Evolutionary conservation across 2,888 invertebrate genomes (phyloP), one percentile per base, ranked within the genome.

Genomic region (Lampropteryx suffumata): DNA sequence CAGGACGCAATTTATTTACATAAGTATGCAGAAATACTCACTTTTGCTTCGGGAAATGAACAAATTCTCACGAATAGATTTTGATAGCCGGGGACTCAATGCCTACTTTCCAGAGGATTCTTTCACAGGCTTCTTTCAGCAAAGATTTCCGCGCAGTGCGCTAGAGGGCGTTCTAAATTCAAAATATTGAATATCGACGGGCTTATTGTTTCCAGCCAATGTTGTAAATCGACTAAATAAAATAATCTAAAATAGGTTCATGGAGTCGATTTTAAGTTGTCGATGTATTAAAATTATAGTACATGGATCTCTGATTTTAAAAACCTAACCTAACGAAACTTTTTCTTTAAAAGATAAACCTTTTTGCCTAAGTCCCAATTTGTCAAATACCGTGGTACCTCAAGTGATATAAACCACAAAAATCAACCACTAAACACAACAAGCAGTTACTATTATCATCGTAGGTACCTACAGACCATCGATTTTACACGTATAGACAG

Each of bases 101-200:
- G 89, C 83, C 86, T 88, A 84, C 82, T 88, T 85, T 88, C 84
- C 80, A 86, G 87, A 85, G 85, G 90, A 88, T 85, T 91, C 90
- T 90, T 89, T 84, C 90, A 90, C 77, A 80, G 80, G 90, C 85
- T 90, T 91, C 90, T 90, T 88, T 90, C 90, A 88, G 71, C 62
- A 63, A 67, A 76, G 70, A 76, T 76, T 71, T 66, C 69, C 68
- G 70, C 65, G 65, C 62, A 65, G 39, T 76, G 73, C 79, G 77
- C 69, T 66, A 90, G 88, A 81, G 83, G 85, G 87, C 87, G 88
- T 88, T 89, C 87, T 59, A 79, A 85, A 77, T 88, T 86, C 71
- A 76, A 90, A 84, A 42, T 43, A 48, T 43, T 39, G 6, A 42
- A 28, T 40, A 44, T 56, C 41, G 50, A 53, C 48, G 10, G 33